Evolutionary conservation across 2,113 vertebrate species (phyloP).

Genomic region (Anhinga anhinga): DNA sequence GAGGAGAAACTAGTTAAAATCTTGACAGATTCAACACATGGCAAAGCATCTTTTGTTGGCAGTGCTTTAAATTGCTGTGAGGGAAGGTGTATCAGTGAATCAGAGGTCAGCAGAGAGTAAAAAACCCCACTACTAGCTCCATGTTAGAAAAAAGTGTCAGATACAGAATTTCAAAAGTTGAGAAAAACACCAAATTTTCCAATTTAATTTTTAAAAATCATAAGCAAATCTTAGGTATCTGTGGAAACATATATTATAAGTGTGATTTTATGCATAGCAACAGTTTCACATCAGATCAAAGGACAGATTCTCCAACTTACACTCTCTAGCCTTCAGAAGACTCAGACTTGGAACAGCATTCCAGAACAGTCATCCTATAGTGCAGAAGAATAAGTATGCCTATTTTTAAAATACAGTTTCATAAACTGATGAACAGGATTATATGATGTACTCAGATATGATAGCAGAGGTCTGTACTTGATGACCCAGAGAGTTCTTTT

Average conservation of each 20-base stretch:
- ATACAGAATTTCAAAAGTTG: not conserved
- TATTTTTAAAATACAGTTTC: not conserved
- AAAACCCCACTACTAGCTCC: not conserved
- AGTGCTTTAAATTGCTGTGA: slow-evolving; percentile 58
- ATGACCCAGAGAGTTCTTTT: not conserved
- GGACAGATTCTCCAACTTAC: not conserved
- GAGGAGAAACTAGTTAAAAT: slow-evolving; percentile 70
- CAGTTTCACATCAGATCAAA: not conserved
- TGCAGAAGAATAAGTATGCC: not conserved
- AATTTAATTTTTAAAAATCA: not conserved
- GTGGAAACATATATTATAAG: not conserved
- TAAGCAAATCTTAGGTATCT: not conserved
- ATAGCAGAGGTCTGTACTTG: not conserved
- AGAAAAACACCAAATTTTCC: not conserved
- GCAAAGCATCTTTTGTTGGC: slow-evolving; percentile 43
- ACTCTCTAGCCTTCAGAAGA: not conserved
- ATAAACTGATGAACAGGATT: not conserved
- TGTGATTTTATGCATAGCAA: not conserved
- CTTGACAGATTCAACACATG: slow-evolving; percentile 60
- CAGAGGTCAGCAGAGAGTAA: not conserved
- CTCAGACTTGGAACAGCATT: not conserved
- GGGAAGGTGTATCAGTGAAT: slow-evolving; percentile 6
- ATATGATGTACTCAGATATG: not conserved
- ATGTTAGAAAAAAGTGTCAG: not conserved
- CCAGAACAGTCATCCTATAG: not conserved